A percentile compares a stretch with the other conserved stretches of the same genome.
Evolutionary conservation across 2,113 vertebrate genomes (phyloP).

Genomic region (Elephas maximus): DNA sequence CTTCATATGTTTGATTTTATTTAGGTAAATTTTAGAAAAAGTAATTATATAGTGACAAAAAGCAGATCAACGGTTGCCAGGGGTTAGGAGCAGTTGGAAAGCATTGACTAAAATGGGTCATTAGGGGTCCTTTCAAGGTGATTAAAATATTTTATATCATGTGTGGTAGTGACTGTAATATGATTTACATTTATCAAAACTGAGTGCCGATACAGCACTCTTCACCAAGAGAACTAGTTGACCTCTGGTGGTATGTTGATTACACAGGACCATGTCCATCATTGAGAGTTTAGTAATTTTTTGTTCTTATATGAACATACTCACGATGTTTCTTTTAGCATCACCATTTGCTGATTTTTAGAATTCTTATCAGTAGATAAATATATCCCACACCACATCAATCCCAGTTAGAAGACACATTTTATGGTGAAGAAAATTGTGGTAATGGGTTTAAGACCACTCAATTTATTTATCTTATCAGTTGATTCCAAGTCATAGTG

Average conservation of each 20-base stretch:
- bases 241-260: neutral
- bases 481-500: no score
- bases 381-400: neutral
- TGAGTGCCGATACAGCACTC: neutral
- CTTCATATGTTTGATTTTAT: neutral
- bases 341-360: neutral
- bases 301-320: neutral
- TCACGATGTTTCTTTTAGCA: neutral
- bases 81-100: no score
- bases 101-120: neutral
- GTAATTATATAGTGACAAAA: neutral
- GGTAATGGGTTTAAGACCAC: neutral
- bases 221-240: neutral
- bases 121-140: neutral
- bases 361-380: neutral
- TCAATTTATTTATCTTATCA: neutral
- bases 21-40: neutral
- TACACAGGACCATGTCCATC: neutral
- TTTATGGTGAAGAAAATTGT: neutral
- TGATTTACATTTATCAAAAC: neutral
- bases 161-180: neutral
- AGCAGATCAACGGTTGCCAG: neutral
- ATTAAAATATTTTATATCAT: neutral
- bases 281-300: neutral
- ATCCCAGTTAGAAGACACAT: neutral